phyloP scores from a whole-genome alignment of 2,888 invertebrate genomes.

The Dynastes hyllus region DNA sequence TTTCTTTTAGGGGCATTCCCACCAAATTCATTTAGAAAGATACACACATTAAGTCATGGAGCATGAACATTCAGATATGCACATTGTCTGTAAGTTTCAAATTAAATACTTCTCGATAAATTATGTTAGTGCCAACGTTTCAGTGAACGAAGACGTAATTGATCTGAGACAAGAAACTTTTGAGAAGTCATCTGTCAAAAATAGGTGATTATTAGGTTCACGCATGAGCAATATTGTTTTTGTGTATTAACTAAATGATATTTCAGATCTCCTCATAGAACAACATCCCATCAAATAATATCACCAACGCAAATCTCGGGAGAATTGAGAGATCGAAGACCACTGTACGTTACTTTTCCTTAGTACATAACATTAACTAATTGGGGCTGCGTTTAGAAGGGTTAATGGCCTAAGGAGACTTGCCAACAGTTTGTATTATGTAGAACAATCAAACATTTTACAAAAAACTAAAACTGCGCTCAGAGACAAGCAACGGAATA shows the following conservation, averaged over 20 bases:
- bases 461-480: conserved; percentile 32
- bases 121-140: neutral
- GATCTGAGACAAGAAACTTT: conserved; percentile 44
- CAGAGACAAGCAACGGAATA: conserved; percentile 28
- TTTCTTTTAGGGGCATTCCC: conserved; percentile 25
- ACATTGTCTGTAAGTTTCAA: conserved; percentile 43
- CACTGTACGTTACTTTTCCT: conserved; percentile 12
- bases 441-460: neutral
- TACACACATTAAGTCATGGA: conserved; percentile 7
- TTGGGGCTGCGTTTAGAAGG: neutral
- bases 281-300: conserved; percentile 44
- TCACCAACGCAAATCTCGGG: conserved; percentile 6
- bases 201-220: conserved; percentile 28
- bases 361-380: neutral
- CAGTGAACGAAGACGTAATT: conserved; percentile 46
- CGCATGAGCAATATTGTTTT: neutral
- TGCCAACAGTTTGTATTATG: conserved; percentile 35
- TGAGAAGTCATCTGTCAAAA: conserved; percentile 27
- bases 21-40: conserved; percentile 31
- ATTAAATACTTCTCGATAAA: neutral
- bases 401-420: conserved; percentile 39
- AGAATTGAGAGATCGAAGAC: conserved; percentile 31
- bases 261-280: conserved; percentile 39
- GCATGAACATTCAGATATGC: conserved; percentile 35
- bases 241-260: conserved; percentile 2